Percentiles rank a stretch among this genome's conserved stretches.
Conservation (phyloP, 1,140 invertebrate species). For the Lepidurus couesii region DNA sequence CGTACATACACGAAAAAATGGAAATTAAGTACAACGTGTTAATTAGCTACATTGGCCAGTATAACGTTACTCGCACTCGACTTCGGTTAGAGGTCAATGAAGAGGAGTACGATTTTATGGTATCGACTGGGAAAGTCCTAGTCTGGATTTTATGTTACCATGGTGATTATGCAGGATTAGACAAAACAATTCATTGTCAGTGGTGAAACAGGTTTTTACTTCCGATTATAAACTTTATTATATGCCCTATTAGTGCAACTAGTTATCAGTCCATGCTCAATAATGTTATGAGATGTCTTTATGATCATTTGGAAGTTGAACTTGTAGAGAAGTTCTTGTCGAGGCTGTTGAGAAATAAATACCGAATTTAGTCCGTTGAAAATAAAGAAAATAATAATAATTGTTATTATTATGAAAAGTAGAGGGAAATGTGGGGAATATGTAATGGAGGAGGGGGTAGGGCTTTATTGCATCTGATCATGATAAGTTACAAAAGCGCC, state of each 20-base stretch:
- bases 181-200: constrained; percentile 9
- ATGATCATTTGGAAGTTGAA: too few species aligned
- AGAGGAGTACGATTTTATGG: not conserved
- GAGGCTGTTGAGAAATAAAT: too few species aligned
- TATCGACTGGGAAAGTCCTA: not conserved
- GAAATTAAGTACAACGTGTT: not conserved
- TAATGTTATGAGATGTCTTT: too few species aligned
- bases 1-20: not conserved
- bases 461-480: not conserved
- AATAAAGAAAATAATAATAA: too few species aligned
- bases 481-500: not conserved
- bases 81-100: not conserved
- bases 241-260: too few species aligned
- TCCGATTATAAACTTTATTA: not conserved
- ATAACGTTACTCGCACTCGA: not conserved
- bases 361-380: too few species aligned
- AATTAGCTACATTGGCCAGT: not conserved
- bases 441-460: not conserved
- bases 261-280: too few species aligned
- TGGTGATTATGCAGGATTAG: not conserved
- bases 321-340: too few species aligned
- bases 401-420: too few species aligned
- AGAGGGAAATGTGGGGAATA: not conserved
- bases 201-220: not conserved
- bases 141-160: not conserved